Conservation (phyloP, 2,113 vertebrate genomes). For the Etheostoma cragini region DNA sequence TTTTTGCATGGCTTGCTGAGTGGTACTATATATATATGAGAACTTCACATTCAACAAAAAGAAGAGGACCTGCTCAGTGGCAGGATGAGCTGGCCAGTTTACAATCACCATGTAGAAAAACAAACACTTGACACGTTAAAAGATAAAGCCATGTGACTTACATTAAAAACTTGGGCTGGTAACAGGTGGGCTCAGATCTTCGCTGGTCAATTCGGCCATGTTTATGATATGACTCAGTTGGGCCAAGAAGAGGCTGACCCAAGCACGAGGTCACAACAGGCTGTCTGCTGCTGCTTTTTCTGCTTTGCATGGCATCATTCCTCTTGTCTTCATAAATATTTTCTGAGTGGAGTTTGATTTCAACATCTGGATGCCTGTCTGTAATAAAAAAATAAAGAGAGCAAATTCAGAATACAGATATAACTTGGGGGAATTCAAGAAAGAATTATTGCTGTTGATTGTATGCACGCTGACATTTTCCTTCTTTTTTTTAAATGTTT, state of each 20-base stretch:
- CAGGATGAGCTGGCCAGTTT: neutral
- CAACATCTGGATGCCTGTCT: constrained; percentile 32
- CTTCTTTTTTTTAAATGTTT: neutral
- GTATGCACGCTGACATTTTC: neutral
- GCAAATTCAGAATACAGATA: constrained; percentile 4
- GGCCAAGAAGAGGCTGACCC: neutral
- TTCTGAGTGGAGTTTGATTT: constrained; percentile 14
- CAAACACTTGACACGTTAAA: neutral
- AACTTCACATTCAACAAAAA: neutral
- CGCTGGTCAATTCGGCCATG: neutral
- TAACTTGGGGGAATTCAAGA: neutral
- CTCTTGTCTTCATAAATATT: constrained; percentile 9
- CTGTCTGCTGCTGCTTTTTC: constrained; percentile 27
- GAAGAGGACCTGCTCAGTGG: neutral
- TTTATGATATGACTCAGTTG: constrained; percentile 15
- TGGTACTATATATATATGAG: too few species aligned
- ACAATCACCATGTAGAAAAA: neutral
- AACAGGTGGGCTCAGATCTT: neutral
- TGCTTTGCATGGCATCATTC: constrained; percentile 9
- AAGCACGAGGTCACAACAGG: neutral
- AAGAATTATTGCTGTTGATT: neutral
- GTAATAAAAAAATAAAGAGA: constrained; percentile 19
- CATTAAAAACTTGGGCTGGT: constrained; percentile 14
- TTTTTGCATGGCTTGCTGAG: too few species aligned
- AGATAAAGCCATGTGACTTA: constrained; percentile 27